Percentiles rank a stretch among this genome's conserved stretches.
These are phyloP conservation scores for Phengaris alcon DNA, from an alignment of 2,888 invertebrate species.

Conservation along the genomic window DNA sequence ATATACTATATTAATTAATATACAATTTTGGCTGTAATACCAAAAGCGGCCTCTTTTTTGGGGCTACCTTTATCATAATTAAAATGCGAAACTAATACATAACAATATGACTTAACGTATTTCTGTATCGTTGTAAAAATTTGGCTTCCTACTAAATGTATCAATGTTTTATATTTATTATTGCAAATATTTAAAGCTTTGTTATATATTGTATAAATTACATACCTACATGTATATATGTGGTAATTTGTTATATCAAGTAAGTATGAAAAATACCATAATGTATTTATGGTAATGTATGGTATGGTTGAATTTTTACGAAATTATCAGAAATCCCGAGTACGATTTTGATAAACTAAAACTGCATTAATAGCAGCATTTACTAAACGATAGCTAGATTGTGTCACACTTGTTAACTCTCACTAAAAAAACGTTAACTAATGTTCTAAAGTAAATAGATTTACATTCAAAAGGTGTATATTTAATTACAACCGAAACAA, in stretches of 20 bases:
- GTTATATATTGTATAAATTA: constrained; percentile 28
- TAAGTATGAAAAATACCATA: too few relatives aligned
- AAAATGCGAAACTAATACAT: not conserved
- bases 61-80: not conserved
- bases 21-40: not conserved
- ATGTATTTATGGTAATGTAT: too few relatives aligned
- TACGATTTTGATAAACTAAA: not conserved
- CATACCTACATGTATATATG: not conserved
- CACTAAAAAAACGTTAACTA: too few relatives aligned
- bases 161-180: constrained; percentile 33
- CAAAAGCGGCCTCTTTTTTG: not conserved
- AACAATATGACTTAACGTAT: not conserved
- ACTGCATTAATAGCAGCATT: not conserved
- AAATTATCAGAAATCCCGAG: too few relatives aligned
- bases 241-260: not conserved
- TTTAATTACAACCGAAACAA: constrained; percentile 14
- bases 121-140: not conserved
- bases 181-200: constrained; percentile 38
- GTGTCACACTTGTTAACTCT: not conserved
- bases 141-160: constrained; percentile 24
- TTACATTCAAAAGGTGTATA: not conserved
- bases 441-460: too few relatives aligned
- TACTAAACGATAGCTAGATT: not conserved
- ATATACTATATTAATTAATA: not conserved
- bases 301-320: too few relatives aligned